Evolutionary conservation across 2,113 vertebrate species (phyloP).

Genomic region (Erpornis zantholeuca): DNA sequence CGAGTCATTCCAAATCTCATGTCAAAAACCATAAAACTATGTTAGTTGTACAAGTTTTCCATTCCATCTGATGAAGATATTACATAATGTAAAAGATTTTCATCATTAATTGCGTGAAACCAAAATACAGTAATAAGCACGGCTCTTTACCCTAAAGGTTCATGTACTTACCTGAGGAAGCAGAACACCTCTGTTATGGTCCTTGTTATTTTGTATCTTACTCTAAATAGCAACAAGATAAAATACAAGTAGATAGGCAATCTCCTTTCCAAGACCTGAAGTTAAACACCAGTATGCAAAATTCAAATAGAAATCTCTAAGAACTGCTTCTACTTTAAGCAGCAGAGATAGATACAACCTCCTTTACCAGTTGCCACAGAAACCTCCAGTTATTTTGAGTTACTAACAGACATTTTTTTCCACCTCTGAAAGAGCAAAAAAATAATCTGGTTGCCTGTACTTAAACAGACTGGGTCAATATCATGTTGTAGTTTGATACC

Average conservation of each 20-base stretch:
- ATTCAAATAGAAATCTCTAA: not conserved
- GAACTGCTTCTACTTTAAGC: not conserved
- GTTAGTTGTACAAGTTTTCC: not conserved
- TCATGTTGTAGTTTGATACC: not conserved
- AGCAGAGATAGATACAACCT: not conserved
- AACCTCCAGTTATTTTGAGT: not conserved
- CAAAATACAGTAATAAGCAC: not conserved
- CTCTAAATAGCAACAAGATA: not conserved
- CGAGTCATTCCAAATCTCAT: not conserved
- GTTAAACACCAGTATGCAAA: not conserved
- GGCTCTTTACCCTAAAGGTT: not conserved
- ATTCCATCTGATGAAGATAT: not conserved
- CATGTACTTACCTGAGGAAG: not conserved
- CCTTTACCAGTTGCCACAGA: not conserved
- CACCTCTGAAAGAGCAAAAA: not conserved
- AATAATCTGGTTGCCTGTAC: not conserved
- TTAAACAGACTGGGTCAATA: not conserved
- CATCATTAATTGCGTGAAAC: not conserved
- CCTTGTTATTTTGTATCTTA: not conserved
- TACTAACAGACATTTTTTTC: not conserved
- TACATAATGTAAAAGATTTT: not conserved
- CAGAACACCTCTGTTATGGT: not conserved
- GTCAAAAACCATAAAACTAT: not conserved
- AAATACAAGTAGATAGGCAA: not conserved
- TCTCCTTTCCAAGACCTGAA: not conserved